Base-by-base conservation (phyloP, 2,888 invertebrate species). In the Helobdella robusta region DNA sequence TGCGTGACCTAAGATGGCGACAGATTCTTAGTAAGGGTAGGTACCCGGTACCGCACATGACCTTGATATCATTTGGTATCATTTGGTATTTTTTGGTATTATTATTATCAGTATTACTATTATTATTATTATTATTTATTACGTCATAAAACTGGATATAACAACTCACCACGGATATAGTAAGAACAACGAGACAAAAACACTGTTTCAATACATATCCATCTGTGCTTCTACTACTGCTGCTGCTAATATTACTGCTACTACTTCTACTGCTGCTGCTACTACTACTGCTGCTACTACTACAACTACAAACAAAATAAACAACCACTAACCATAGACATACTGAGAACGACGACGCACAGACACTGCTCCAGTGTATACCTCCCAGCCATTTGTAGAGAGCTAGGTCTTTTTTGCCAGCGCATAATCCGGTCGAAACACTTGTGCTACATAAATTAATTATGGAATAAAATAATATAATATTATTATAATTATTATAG, bases 41-140 rank as follows among this genome's bases (percentile, higher is more conserved):
- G 80, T 94, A 88, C 0, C 97, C 97, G 2, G 92, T 92, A 0
- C 95, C 95, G 3, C 91, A 87, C 88, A 91, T 92, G n/a, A 93
- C 86, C 77, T 77, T 68, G 8, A 11, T 52, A 20, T 8, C 8
- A 15, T 52, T 8, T 52, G n/a, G 8, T 8, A 18, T 40, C 11
- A 52, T 15, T 8, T 52, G 25, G n/a, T 52, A 11, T 52, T 8
- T 8, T 20, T 8, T 20, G 23, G 20, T 18, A 23, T 52, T 15
- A 20, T 52, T 8, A 15, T 8, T 8, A 15, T 8, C 8, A 20
- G 8, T 18, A 8, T 52, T 8, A 20, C 20, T 15, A 8, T 58
- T 58, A 32, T 5, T 15, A 6, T 15, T 11, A 20, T 18, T 15
- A 23, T 30, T 58, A 58, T 28, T 11, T 15, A 25, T 11, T 15